Conservation (phyloP, 2,113 vertebrate species). For the Bambusicola thoracicus region DNA sequence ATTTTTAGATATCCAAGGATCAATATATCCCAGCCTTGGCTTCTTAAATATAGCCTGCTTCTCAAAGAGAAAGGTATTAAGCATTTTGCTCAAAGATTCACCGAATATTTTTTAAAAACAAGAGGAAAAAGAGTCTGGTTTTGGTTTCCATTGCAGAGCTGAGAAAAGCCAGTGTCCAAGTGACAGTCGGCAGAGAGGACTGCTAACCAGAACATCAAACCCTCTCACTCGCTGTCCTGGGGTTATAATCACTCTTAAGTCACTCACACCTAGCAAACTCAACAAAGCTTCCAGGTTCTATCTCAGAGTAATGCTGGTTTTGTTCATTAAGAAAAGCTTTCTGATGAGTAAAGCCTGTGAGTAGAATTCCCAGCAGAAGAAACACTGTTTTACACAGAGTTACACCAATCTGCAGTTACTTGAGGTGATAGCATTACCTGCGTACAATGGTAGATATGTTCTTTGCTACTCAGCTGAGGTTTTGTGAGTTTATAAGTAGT, state of each 20-base stretch:
- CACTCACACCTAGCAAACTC: not conserved
- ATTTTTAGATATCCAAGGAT: not conserved
- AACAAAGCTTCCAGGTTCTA: not conserved
- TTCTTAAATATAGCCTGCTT: not conserved
- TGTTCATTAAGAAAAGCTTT: not conserved
- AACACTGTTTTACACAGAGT: not conserved
- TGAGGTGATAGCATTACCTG: not conserved
- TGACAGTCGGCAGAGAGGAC: not conserved
- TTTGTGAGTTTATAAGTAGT: not conserved
- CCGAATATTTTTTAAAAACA: conserved; percentile 5
- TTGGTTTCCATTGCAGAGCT: not conserved
- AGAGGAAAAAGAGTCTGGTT: not conserved
- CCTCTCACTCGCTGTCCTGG: not conserved
- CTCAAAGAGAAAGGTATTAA: not conserved
- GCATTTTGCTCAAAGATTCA: not conserved
- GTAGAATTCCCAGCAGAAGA: not conserved
- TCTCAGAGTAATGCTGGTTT: not conserved
- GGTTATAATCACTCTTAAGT: not conserved
- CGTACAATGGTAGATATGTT: not conserved
- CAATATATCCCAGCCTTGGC: not conserved
- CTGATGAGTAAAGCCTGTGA: not conserved
- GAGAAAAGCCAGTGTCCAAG: not conserved
- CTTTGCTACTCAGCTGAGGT: not conserved
- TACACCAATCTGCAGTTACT: not conserved
- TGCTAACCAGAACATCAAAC: not conserved